Conservation (phyloP, 2,888 invertebrate genomes). For the Melieria omissa region DNA sequence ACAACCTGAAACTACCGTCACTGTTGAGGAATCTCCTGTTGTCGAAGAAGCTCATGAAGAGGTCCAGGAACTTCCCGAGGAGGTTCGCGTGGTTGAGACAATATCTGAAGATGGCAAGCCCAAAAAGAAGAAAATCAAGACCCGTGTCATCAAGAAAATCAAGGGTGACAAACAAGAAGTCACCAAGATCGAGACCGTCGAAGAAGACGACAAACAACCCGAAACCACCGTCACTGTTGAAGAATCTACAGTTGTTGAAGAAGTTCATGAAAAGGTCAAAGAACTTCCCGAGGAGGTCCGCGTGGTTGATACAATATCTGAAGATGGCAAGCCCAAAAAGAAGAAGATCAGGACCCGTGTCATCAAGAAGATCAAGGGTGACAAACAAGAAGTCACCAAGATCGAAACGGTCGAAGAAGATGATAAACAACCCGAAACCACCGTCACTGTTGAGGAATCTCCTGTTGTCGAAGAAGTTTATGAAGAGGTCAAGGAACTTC, state of each 20-base stretch:
- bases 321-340: slow-evolving; percentile 35
- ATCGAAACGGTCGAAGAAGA: slow-evolving; percentile 34
- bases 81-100: slow-evolving; percentile 27
- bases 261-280: slow-evolving; percentile 16
- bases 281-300: slow-evolving; percentile 33
- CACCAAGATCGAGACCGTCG: slow-evolving; percentile 32
- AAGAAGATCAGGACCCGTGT: slow-evolving; percentile 26
- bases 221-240: slow-evolving; percentile 32
- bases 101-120: slow-evolving; percentile 32
- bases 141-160: slow-evolving; percentile 30
- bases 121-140: slow-evolving; percentile 29
- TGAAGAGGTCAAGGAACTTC: slow-evolving; percentile 22
- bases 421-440: slow-evolving; percentile 32
- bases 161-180: slow-evolving; percentile 35
- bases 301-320: slow-evolving; percentile 30
- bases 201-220: slow-evolving; percentile 34
- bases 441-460: slow-evolving; percentile 32
- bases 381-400: slow-evolving; percentile 34
- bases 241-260: slow-evolving; percentile 21
- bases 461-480: slow-evolving; percentile 19
- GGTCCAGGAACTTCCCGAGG: slow-evolving; percentile 30
- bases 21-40: too few relatives aligned
- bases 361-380: slow-evolving; percentile 32
- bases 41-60: slow-evolving; percentile 22
- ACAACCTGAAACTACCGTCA: slow-evolving; percentile 30